Evolutionary conservation across 2,113 vertebrate genomes (phyloP), one percentile per base, ranked within the genome.

Genomic region (Odocoileus hemionus): DNA sequence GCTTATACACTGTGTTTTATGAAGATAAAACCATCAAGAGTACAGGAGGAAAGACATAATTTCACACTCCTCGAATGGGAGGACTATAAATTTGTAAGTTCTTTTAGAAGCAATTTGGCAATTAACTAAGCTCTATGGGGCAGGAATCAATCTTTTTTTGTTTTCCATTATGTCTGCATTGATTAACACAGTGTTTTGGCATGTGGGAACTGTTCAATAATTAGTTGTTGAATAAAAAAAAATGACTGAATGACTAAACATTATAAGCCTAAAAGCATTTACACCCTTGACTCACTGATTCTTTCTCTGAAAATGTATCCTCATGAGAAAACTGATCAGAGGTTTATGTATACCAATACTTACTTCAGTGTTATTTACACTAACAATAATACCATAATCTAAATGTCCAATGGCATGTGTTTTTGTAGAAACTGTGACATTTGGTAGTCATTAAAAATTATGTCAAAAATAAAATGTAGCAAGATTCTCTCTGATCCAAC

Each of bases 41-140:
- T 67, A 23, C 3, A 94, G 25, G 33, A 89, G 36, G 25, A 83
- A 93, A 88, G 82, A 79, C 2, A 57, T 33, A 19, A 70, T 94
- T 9, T 50, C 36, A 54, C 5, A 23, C 4, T 85, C 26, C 36
- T 43, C 6, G 43, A 89, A 74, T 50, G 13, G 39, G 26, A 25
- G 11, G 28, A 70, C 33, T 80, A 87, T 67, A 92, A 45, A 76
- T 80, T 43, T 64, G 39, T 26, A 74, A 96, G 47, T 61, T 17
- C 28, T 70, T 28, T 92, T 47, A 70, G 64, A 97, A 61, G 76
- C 25, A 90, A 39, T 91, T 95, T 86, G 83, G 90, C 54, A 80
- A 91, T 94, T 91, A 89, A 89, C 33, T 92, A 95, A 97, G 55
- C 50, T 97, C 47, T 83, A 23, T 12, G 61, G 45, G 16, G 39